Evolutionary conservation across 2,113 vertebrate genomes (phyloP), one percentile per base, ranked within the genome.

Genomic region (Peucedramus taeniatus): DNA sequence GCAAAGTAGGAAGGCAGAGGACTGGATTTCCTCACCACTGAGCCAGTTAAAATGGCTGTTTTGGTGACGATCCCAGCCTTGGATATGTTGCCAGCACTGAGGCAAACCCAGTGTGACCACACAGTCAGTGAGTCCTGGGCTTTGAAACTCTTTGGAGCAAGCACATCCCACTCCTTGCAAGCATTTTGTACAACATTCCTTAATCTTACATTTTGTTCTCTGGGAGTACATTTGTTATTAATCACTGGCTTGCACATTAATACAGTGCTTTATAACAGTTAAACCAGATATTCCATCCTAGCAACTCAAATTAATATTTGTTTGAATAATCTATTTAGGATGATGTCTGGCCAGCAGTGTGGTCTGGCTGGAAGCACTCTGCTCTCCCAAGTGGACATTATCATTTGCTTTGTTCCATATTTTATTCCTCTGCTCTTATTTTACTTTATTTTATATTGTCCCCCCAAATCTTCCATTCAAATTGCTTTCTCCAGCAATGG

Each of bases 231-330:
- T 97, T 97, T 97, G 96, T 96, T 97, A 95, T 96, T 96, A 95
- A 96, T 97, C 95, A 96, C 76, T 64, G 74, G 64, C 47, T 92
- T 94, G 83, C 82, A 94, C 74, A 93, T 93, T 92, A 96, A 51
- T 94, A 54, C 75, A 64, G 92, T 75, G 70, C 91, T 86, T 97
- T 96, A 94, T 97, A 96, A 94, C 94, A 94, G 94, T 92, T 96
- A 96, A 97, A 92, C 61, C 96, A 97, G 82, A 96, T 97, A 97
- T 97, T 97, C 96, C 95, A 96, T 89, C 96, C 95, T 96, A 97
- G 97, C 95, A 97, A 97, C 94, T 93, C 96, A 96, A 90, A 96
- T 97, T 97, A 97, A 96, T 97, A 97, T 97, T 97, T 97, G 93
- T 95, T 97, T 96, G 92, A 97, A 97, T 96, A 97, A 96, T 97